Evolutionary conservation across 2,113 vertebrate species (phyloP), one percentile per base, ranked within the genome.

Genomic region (Crocuta crocuta): DNA sequence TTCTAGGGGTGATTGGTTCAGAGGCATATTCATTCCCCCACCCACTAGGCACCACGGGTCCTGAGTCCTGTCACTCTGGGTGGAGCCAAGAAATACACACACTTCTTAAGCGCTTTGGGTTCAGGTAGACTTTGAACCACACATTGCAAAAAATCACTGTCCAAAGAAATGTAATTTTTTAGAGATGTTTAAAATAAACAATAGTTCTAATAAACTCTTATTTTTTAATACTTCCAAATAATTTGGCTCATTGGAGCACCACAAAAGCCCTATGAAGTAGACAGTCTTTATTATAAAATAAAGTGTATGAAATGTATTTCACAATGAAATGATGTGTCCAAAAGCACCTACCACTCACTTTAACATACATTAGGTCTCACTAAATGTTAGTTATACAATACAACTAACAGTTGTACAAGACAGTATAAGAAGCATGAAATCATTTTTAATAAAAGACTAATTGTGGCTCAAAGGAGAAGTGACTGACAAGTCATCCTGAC

Each of bases 141-240:
- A 66, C 5, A 61, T 10, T 66, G 26, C 74, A 95, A 83, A 93
- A 86, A 88, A 48, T 19, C 5, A 70, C 13, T 65, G 12, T 58
- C 33, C 28, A 23, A 17, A 58, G 45, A 94, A 94, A 53, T 78
- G n/a, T 43, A 0, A 43, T 48, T 73, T 23, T 92, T 73, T 91
- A 92, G 50, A 39, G 48, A 61, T 91, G 21, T 63, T 76, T 84
- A 93, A 86, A 91, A 74, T 80, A 79, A 96, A 83, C 24, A 82
- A 1, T 45, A 76, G 85, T 95, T 91, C 23, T 84, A 76, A 83
- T 28, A 91, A 93, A 45, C 0, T 71, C 8, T 39, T 43, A 58
- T 70, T 80, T 93, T 28, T 48, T 23, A 91, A 86, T 58, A 50
- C 3, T 94, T 94, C 13, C 55, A 86, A 96, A 92, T 80, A 83